Conservation (phyloP, 2,888 invertebrate species). For the Sinelater perroti region DNA sequence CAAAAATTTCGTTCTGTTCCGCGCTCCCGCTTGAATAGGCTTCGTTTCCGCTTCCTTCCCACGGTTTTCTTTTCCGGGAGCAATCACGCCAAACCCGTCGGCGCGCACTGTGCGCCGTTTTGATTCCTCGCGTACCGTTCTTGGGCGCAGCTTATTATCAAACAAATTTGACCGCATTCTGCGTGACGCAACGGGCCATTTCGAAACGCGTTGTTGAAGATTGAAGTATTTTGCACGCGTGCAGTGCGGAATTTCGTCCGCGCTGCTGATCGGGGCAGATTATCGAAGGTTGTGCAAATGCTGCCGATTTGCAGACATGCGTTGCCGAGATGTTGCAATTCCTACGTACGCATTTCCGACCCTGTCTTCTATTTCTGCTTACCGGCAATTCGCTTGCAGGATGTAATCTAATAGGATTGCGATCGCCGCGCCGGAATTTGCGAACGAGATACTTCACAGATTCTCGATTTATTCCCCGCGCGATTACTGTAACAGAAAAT, state of each 20-base stretch:
- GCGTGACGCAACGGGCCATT: conserved; percentile 31
- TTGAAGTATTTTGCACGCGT: conserved; percentile 40
- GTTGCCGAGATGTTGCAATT: conserved; percentile 46
- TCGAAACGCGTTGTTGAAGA: conserved; percentile 40
- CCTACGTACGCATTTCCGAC: conserved; percentile 45
- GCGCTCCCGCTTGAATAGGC: too few species aligned
- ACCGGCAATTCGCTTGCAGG: conserved; percentile 26
- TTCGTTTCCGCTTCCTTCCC: too few species aligned
- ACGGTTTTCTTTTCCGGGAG: too few species aligned
- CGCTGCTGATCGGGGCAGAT: conserved; percentile 42
- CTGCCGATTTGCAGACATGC: conserved; percentile 44
- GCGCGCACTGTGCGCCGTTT: not conserved
- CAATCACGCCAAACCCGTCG: not conserved
- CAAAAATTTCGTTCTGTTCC: too few species aligned
- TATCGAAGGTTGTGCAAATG: conserved; percentile 41
- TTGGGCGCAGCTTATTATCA: conserved; percentile 14
- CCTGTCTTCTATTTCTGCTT: conserved; percentile 40
- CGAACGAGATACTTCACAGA: too few species aligned
- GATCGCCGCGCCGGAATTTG: too few species aligned
- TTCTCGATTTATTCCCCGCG: too few species aligned
- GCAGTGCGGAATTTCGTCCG: conserved; percentile 41
- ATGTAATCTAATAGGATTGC: conserved; percentile 26
- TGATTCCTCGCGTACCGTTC: too few species aligned
- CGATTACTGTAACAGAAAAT: too few species aligned
- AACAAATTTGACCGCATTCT: conserved; percentile 37